Evolutionary conservation across 2,888 invertebrate species (phyloP).

Genomic region (Ophion ellenae): DNA sequence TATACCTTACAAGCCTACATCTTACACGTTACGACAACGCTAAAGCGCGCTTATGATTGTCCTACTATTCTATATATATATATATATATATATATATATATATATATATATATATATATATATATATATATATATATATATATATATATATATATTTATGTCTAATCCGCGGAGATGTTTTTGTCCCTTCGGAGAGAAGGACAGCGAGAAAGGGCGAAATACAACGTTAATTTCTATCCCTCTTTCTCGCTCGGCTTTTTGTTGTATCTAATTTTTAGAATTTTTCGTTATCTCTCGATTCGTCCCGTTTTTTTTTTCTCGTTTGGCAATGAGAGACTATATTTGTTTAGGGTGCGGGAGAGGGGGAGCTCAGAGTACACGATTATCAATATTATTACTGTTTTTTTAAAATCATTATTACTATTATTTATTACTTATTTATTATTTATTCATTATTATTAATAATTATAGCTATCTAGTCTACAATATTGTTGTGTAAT

Average conservation of each 20-base stretch:
- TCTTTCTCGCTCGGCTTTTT: background rate
- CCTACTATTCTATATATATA: slow-evolving; percentile 70
- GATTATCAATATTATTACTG: slow-evolving; percentile 30
- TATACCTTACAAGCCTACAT: slow-evolving; percentile 56
- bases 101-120: slow-evolving; percentile 61
- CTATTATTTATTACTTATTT: slow-evolving; percentile 37
- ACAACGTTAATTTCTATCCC: background rate
- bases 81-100: slow-evolving; percentile 50
- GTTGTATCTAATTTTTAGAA: slow-evolving; percentile 17
- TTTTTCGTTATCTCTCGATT: slow-evolving; percentile 16
- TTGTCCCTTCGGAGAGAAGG: slow-evolving; percentile 21
- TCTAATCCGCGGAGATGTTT: slow-evolving; percentile 52
- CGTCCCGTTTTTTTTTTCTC: slow-evolving; percentile 20
- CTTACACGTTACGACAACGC: slow-evolving; percentile 63
- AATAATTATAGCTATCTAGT: slow-evolving; percentile 60
- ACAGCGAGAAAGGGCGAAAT: background rate
- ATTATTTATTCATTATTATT: slow-evolving; percentile 31
- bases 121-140: slow-evolving; percentile 53
- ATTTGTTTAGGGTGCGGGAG: slow-evolving; percentile 36
- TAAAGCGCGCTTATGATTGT: slow-evolving; percentile 74
- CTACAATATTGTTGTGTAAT: slow-evolving; percentile 54
- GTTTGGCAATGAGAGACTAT: slow-evolving; percentile 56
- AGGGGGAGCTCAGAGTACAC: slow-evolving; percentile 63
- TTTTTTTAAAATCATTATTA: slow-evolving; percentile 38
- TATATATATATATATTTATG: slow-evolving; percentile 50